Evolutionary conservation across 2,797 vertebrate species (phyloP).

Genomic region (Sebastes nivosus): DNA sequence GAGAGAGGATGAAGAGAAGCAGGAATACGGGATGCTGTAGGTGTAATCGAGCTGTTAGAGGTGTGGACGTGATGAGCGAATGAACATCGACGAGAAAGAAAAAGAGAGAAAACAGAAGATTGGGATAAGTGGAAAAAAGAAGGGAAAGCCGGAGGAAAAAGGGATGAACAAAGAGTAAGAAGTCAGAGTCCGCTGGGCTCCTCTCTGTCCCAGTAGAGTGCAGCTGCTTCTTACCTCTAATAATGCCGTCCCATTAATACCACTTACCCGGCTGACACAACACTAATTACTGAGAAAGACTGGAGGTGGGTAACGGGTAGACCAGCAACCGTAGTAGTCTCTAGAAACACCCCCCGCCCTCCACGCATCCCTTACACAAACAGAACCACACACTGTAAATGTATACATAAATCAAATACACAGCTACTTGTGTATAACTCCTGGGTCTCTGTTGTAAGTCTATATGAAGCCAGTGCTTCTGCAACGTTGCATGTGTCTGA

Average conservation of each 20-base stretch:
- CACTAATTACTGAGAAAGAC: conserved; percentile 89
- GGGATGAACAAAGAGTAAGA: conserved; percentile 19
- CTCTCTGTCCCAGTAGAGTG: conserved; percentile 73
- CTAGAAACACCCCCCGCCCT: not conserved
- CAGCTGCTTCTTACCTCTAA: conserved; percentile 84
- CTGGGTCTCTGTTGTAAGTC: not conserved
- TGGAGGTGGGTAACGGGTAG: conserved; percentile 83
- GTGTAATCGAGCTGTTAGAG: conserved; percentile 12
- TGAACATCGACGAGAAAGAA: not conserved
- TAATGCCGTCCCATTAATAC: conserved; percentile 93
- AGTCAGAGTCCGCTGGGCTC: conserved; percentile 23
- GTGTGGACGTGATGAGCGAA: conserved; percentile 14
- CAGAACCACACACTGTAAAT: not conserved
- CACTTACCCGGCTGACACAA: conserved; percentile 93
- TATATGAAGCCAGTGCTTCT: not conserved
- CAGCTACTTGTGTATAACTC: not conserved
- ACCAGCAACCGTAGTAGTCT: conserved; percentile 41
- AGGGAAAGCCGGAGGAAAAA: not conserved
- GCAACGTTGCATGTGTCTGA: not conserved
- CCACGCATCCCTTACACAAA: not conserved
- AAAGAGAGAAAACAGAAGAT: not conserved
- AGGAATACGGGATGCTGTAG: not conserved
- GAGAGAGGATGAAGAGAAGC: not conserved
- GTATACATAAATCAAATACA: not conserved
- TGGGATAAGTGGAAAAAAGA: not conserved